phyloP scores from a whole-genome alignment of 2,797 vertebrate genomes.

The Pangasius djambal region DNA sequence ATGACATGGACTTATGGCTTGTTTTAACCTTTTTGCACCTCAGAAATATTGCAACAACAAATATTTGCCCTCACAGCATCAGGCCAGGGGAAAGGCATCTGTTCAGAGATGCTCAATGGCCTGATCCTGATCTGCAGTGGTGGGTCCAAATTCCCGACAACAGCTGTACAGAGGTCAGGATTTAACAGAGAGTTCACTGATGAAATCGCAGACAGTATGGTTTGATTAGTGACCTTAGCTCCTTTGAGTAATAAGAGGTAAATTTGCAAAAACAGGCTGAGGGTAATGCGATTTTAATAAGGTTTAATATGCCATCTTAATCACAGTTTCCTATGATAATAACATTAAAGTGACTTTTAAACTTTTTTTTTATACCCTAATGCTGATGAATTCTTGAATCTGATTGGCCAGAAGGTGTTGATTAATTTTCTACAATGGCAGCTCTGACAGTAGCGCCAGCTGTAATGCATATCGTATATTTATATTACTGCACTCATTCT shows the following conservation, averaged over 20 bases:
- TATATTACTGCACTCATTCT: too few relatives aligned
- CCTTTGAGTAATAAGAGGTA: slow-evolving; percentile 10
- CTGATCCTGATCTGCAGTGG: slow-evolving; percentile 39
- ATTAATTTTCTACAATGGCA: neutral
- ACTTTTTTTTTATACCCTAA: neutral
- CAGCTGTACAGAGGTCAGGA: slow-evolving; percentile 47
- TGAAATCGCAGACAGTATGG: neutral
- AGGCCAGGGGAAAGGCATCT: slow-evolving; percentile 57
- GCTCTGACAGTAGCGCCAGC: neutral
- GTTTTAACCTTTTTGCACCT: slow-evolving; percentile 64
- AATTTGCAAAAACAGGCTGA: neutral
- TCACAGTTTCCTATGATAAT: slow-evolving; percentile 28
- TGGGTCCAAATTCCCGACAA: slow-evolving; percentile 36
- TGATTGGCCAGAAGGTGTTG: neutral
- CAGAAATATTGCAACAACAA: slow-evolving; percentile 62
- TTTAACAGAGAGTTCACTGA: slow-evolving; percentile 25
- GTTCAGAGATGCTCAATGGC: slow-evolving; percentile 52
- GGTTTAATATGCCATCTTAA: slow-evolving; percentile 22
- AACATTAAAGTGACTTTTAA: neutral
- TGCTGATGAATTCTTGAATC: neutral
- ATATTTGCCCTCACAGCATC: slow-evolving; percentile 56
- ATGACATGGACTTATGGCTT: slow-evolving; percentile 62
- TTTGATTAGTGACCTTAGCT: slow-evolving; percentile 29
- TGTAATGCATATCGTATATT: too few relatives aligned
- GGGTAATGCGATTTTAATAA: neutral